Evolutionary conservation across 2,113 vertebrate species (phyloP).

Genomic region (Callorhinus ursinus): DNA sequence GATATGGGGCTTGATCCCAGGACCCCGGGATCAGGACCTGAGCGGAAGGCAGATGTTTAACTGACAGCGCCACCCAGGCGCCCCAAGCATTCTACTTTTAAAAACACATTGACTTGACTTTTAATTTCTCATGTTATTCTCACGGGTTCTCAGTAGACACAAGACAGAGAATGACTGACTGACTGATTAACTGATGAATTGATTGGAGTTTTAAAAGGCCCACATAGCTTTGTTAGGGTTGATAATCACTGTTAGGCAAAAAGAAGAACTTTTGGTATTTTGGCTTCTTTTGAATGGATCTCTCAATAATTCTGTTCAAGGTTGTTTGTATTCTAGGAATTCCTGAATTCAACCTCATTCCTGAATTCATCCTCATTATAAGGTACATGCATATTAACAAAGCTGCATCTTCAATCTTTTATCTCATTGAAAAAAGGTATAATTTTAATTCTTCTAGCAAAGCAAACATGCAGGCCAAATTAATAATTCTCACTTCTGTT

Average conservation of each 20-base stretch:
- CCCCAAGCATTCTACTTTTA: neutral
- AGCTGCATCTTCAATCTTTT: neutral
- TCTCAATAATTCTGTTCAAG: neutral
- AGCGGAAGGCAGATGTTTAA: neutral
- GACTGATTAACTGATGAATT: neutral
- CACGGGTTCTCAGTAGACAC: neutral
- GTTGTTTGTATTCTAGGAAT: neutral
- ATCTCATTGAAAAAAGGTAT: neutral
- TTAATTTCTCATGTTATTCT: neutral
- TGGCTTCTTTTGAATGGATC: neutral
- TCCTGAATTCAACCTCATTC: neutral
- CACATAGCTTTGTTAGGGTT: neutral
- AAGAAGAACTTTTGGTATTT: neutral
- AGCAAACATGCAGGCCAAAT: neutral
- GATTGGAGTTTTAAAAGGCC: neutral
- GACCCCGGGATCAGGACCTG: neutral
- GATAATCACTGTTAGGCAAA: neutral
- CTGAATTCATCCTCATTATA: neutral
- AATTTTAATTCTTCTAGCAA: neutral
- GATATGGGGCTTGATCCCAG: neutral
- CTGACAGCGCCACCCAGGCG: neutral
- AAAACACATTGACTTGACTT: neutral
- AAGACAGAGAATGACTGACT: neutral
- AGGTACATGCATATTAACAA: neutral
- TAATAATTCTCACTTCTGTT: neutral